Evolutionary conservation across 2,888 invertebrate genomes (phyloP).

Genomic region (Cephus pygmeus): DNA sequence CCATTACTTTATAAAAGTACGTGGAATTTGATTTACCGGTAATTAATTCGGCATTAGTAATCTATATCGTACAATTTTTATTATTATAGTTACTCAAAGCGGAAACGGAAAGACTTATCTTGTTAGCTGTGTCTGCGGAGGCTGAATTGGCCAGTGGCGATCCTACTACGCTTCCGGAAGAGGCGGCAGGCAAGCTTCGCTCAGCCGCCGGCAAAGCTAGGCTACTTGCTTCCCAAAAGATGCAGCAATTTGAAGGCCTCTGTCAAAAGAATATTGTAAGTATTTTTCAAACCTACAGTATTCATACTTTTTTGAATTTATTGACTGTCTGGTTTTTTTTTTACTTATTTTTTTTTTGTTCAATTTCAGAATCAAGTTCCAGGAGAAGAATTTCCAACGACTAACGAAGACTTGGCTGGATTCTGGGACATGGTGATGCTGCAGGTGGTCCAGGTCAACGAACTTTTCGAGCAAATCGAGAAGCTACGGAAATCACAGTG

Average conservation of each 20-base stretch:
- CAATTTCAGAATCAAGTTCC: conserved; percentile 71
- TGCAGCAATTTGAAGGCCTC: conserved; percentile 92
- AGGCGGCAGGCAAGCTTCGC: conserved; percentile 84
- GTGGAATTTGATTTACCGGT: conserved; percentile 7
- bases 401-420: conserved; percentile 89
- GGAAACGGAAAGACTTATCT: conserved; percentile 78
- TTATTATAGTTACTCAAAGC: conserved; percentile 73
- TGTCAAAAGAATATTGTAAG: conserved; percentile 75
- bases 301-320: background rate
- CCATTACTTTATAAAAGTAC: conserved; percentile 78
- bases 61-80: background rate
- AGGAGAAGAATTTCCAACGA: conserved; percentile 89
- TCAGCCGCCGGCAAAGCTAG: conserved; percentile 93
- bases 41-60: background rate
- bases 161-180: conserved; percentile 74
- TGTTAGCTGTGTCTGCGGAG: conserved; percentile 76
- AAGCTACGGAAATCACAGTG: conserved; percentile 75
- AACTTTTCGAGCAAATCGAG: conserved; percentile 79
- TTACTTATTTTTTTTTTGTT: conserved; percentile 8
- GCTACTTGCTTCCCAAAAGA: conserved; percentile 89
- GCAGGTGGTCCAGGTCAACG: conserved; percentile 88
- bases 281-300: conserved; percentile 16
- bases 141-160: conserved; percentile 71
- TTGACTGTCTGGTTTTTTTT: background rate
- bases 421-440: conserved; percentile 99